A percentile compares a stretch with the other conserved stretches of the same genome.
These are phyloP conservation scores for Muscicapa striata DNA, from an alignment of 2,797 vertebrate species.

Conservation along the genomic window DNA sequence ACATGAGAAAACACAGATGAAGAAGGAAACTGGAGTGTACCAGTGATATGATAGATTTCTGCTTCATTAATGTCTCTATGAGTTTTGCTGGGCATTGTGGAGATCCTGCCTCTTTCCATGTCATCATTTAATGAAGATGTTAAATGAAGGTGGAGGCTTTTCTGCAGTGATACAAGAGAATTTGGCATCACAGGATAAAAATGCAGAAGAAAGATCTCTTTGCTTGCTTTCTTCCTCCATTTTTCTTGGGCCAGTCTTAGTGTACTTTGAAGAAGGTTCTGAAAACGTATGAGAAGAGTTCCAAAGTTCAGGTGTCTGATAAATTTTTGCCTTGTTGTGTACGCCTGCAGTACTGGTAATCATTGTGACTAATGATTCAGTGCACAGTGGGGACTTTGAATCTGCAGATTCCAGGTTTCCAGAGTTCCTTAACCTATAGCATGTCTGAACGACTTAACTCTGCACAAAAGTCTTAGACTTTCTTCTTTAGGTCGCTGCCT, in stretches of 20 bases:
- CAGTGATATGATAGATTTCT: background rate
- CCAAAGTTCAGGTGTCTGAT: background rate
- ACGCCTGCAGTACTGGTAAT: rapidly evolving
- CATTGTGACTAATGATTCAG: background rate
- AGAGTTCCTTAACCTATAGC: background rate
- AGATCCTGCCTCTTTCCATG: background rate
- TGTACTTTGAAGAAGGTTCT: background rate
- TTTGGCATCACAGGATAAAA: background rate
- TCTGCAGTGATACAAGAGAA: background rate
- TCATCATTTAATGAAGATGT: background rate
- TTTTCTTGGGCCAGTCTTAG: background rate
- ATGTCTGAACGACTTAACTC: background rate
- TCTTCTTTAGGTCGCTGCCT: background rate
- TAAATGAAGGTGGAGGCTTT: background rate
- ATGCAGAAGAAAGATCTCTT: background rate
- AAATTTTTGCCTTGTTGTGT: background rate
- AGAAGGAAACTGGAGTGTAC: background rate
- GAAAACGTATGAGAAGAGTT: background rate
- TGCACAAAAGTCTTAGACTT: background rate
- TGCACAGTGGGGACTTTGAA: background rate
- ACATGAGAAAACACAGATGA: background rate
- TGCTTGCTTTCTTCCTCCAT: background rate
- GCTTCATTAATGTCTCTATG: background rate
- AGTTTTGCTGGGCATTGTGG: background rate
- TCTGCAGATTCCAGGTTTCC: background rate